Evolutionary conservation across 64 coral and sea anemone genomes (phyloP).

Genomic region (Cladopsammia gracilis): DNA sequence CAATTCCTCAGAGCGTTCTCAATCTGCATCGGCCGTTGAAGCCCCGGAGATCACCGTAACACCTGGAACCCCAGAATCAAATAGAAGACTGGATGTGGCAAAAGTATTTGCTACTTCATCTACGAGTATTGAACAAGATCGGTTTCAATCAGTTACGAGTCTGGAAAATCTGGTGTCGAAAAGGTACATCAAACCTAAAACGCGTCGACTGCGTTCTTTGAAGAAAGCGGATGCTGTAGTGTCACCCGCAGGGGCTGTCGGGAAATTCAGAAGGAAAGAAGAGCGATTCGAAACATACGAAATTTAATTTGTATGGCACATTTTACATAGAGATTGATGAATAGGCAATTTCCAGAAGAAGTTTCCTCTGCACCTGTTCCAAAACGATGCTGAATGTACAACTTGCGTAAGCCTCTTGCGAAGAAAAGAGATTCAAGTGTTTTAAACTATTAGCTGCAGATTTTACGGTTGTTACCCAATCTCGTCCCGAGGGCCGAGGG

Average conservation of each 20-base stretch:
- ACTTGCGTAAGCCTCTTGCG: too few relatives aligned
- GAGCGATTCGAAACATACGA: constrained; percentile 35
- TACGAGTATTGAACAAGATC: constrained; percentile 71
- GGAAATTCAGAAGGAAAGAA: constrained; percentile 75
- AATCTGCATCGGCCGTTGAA: constrained; percentile 22
- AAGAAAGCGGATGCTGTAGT: constrained; percentile 78
- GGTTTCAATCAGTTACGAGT: constrained; percentile 83
- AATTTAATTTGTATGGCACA: not conserved
- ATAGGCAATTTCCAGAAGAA: too few relatives aligned
- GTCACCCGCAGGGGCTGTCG: constrained; percentile 58
- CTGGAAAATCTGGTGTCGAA: constrained; percentile 81
- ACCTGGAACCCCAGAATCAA: constrained; percentile 1
- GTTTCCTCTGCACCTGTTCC: too few relatives aligned
- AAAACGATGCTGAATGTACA: too few relatives aligned
- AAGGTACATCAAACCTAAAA: constrained; percentile 84
- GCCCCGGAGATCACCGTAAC: constrained; percentile 36
- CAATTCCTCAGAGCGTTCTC: constrained; percentile 37
- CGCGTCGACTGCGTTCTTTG: constrained; percentile 71
- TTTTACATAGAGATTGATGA: not conserved
- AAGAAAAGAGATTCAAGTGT: too few relatives aligned
- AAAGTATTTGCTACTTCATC: constrained; percentile 56
- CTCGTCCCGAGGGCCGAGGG: too few relatives aligned
- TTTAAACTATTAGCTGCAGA: too few relatives aligned
- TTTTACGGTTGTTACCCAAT: too few relatives aligned
- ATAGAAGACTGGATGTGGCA: constrained; percentile 23